Percentiles rank a stretch among this genome's conserved stretches.
Evolutionary conservation across 64 coral and sea anemone species (phyloP).

Genomic region (Actinia equina): DNA sequence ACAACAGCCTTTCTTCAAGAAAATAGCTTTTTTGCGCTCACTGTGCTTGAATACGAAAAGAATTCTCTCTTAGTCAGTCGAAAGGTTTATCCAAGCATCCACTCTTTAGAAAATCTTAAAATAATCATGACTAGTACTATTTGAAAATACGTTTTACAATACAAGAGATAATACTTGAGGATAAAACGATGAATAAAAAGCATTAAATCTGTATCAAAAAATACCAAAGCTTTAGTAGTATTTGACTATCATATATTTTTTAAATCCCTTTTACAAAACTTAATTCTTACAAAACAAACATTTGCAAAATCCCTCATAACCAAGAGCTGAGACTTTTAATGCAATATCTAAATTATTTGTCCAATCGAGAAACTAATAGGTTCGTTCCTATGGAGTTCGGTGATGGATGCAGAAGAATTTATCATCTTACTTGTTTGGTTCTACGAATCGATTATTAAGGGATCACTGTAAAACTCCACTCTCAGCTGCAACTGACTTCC

Average conservation of each 20-base stretch:
- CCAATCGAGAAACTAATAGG: background rate
- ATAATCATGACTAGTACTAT: too few species aligned
- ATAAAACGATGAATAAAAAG: background rate
- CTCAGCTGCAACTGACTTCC: background rate
- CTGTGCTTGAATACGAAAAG: too few species aligned
- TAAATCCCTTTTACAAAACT: background rate
- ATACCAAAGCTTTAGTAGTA: background rate
- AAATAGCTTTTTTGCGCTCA: too few species aligned
- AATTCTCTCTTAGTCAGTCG: too few species aligned
- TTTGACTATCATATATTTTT: background rate
- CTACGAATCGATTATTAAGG: background rate
- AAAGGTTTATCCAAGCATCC: too few species aligned
- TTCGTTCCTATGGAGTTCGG: background rate
- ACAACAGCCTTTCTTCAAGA: too few species aligned
- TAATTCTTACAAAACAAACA: background rate
- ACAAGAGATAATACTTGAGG: too few species aligned
- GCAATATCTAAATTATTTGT: background rate
- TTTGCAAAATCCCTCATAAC: background rate
- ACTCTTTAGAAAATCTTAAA: too few species aligned
- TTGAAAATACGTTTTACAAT: too few species aligned
- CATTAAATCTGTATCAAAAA: background rate
- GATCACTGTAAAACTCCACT: background rate
- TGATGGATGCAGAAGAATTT: background rate
- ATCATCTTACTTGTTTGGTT: background rate
- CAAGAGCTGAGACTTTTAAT: background rate